Base-by-base conservation (phyloP, 2,113 vertebrate genomes). In the Chloropsis cyanopogon region DNA sequence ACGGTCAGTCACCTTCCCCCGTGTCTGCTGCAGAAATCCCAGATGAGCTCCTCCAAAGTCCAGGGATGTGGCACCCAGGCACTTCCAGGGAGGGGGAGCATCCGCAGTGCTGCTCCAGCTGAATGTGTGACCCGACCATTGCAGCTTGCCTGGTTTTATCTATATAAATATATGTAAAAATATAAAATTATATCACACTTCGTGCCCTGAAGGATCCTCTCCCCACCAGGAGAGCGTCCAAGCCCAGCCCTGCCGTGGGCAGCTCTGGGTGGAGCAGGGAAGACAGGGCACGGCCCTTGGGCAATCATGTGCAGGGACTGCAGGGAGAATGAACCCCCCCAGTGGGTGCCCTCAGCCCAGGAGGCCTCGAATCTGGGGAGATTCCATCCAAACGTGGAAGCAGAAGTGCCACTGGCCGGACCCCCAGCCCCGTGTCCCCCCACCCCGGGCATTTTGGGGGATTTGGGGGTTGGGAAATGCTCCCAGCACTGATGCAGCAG, bases 181-280 rank as follows among this genome's bases (percentile, higher is more conserved):
- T 16, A 44, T 6, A 37, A 65, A 52, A 57, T 57, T 12, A 14
- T 8, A 15, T 1, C 50, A 14, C 35, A 10, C 19, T 72, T 35
- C 12, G 39, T 20, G 25, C 35, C 54, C 25, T 44, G 25, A 16
- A 54, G 69, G 59, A 72, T 64, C 52, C 49, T 56, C 50, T 64
- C 19, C 50, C 2, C 18, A 42, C 9, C 29, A 39, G 53, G 53
- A 37, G 22, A 28, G 52, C 0, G 0, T 2, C 22, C 0, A 1
- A 76, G 53, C 35, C 66, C 71, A 46, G 54, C 53, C 31, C 22
- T 11, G 13, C 33, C 2, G 1, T 0, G 3, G 64, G 46, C 35
- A 29, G 56, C 56, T 29, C 70, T 10, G 56, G n/a, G 3, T 47
- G 76, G 46, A 71, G 24, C 10, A 10, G 50, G 57, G 28, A 16